phyloP scores from a whole-genome alignment of 53 echinoderm and acorn worm species.

The Arbacia lixula region DNA sequence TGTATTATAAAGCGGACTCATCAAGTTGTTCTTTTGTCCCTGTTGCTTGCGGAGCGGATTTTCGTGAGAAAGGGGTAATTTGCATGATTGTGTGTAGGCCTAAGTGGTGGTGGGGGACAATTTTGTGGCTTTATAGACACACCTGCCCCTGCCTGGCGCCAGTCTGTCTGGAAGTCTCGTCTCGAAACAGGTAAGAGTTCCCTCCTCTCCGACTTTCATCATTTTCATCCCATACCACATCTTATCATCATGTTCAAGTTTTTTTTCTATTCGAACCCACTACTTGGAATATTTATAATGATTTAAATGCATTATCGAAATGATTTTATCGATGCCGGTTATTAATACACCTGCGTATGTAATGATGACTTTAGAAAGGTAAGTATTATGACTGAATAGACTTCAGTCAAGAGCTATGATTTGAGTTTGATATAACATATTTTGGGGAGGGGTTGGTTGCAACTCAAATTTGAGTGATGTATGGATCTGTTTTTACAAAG shows the following conservation, averaged over 20 bases:
- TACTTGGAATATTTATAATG: constrained; percentile 18
- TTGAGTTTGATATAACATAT: too few relatives aligned
- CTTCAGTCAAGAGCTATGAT: too few relatives aligned
- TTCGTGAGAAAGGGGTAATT: not conserved
- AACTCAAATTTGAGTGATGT: too few relatives aligned
- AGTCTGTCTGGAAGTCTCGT: constrained; percentile 30
- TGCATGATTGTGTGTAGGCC: constrained; percentile 1
- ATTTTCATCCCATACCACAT: too few relatives aligned
- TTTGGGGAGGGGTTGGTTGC: too few relatives aligned
- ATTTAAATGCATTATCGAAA: too few relatives aligned
- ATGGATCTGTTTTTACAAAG: too few relatives aligned
- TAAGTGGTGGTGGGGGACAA: constrained; percentile 4
- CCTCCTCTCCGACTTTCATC: not conserved
- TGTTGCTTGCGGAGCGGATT: constrained; percentile 13
- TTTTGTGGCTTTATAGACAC: not conserved
- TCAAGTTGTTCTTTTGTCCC: constrained; percentile 17
- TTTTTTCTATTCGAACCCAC: not conserved
- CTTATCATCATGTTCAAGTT: not conserved
- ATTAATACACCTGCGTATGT: too few relatives aligned
- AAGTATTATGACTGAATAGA: too few relatives aligned
- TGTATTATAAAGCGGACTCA: constrained; percentile 50
- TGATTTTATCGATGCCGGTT: too few relatives aligned
- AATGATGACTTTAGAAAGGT: too few relatives aligned
- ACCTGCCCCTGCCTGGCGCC: constrained; percentile 33
- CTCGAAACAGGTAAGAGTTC: constrained; percentile 23